Base-by-base conservation (phyloP, 2,888 invertebrate species). In the Mantis religiosa region DNA sequence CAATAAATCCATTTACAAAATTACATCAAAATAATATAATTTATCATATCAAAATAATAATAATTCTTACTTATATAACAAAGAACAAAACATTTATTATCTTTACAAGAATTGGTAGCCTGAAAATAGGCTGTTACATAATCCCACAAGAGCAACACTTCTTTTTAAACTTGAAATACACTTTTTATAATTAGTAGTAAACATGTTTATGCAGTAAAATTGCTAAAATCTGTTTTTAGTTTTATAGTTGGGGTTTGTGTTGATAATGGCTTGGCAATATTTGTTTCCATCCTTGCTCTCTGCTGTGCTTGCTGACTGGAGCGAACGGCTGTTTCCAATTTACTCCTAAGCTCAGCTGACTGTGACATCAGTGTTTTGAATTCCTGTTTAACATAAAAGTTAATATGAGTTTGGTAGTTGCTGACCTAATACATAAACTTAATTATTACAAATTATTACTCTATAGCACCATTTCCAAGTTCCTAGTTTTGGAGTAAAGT, bases 211-310 rank as follows among this genome's bases (percentile, higher is more conserved):
- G 88, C 84, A 28, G 89, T 89, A 28, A 98, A 99, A 94, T 98
- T 98, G 92, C 98, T 98, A 93, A 98, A 99, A 94, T 98, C 98
- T 3, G 98, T 98, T 94, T 98, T 98, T 91, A 98, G 95, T 93
- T 98, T 97, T 92, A 98, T 98, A 88, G 97, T 96, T 89, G 97
- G 97, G 90, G 94, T 90, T 41, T 91, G 90, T 27, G 91, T 93
- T 84, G 94, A 93, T 9, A 92, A 92, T 90, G 92, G 91, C 91
- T 94, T 94, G 89, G 92, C 92, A 87, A 93, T 92, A 90, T 93
- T 94, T 83, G 93, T 92, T 91, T 94, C 94, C 89, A 92, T 93
- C 91, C 93, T 93, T 34, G 92, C 92, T 90, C 95, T 95, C 89
- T 94, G 94, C 91, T 94, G 94, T 90, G 94, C 93, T 85, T 90